These are phyloP conservation scores for Psilanteris sp. DNA, from an alignment of 1,140 invertebrate genomes.

Conservation along the genomic window DNA sequence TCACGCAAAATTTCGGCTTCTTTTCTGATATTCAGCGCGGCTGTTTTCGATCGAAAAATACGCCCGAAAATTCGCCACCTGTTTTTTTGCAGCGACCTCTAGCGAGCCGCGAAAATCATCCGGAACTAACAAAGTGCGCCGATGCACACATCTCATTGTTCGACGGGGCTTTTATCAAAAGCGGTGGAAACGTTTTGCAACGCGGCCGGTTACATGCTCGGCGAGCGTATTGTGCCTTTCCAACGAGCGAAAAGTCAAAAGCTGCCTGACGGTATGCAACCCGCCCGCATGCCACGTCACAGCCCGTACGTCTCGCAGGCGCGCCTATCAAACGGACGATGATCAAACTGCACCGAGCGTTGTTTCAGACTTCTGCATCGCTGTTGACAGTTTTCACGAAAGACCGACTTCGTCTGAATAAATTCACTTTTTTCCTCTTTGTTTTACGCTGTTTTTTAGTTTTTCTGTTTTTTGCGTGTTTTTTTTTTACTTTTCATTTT, in stretches of 20 bases:
- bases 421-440: conserved; percentile 13
- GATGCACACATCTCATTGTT: conserved; percentile 52
- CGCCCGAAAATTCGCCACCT: not conserved
- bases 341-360: conserved; percentile 37
- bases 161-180: conserved; percentile 48
- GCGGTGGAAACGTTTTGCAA: conserved; percentile 49
- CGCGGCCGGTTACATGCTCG: conserved; percentile 37
- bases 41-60: too few relatives aligned
- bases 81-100: conserved; percentile 28
- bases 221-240: conserved; percentile 43
- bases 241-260: conserved; percentile 56
- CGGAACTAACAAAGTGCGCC: conserved; percentile 50
- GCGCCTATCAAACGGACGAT: conserved; percentile 40
- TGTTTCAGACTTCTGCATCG: conserved; percentile 37
- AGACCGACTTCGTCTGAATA: conserved; percentile 22
- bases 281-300: conserved; percentile 46
- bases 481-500: too few relatives aligned
- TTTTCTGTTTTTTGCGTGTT: too few relatives aligned
- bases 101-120: conserved; percentile 54
- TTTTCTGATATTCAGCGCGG: too few relatives aligned
- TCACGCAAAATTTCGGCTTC: too few relatives aligned
- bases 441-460: too few relatives aligned
- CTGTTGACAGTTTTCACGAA: conserved; percentile 47
- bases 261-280: conserved; percentile 52
- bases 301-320: conserved; percentile 39